phyloP scores from a whole-genome alignment of 2,113 vertebrate species.

The Alces alces region DNA sequence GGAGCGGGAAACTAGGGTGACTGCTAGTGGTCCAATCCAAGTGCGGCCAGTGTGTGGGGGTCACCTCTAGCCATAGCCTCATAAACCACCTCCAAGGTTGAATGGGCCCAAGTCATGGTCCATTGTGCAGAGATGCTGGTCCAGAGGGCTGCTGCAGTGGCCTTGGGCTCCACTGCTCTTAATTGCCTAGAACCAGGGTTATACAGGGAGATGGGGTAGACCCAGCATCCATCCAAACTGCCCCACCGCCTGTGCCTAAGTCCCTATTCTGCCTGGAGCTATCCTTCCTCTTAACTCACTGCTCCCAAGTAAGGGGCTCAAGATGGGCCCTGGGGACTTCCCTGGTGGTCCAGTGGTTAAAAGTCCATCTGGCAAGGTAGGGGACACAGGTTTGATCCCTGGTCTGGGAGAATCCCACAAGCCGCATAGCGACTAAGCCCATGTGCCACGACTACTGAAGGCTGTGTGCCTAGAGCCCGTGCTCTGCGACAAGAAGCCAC shows the following conservation, averaged over 20 bases:
- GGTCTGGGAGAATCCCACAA: not conserved
- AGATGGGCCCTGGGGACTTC: not conserved
- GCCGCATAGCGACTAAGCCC: not conserved
- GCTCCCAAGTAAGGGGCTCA: not conserved
- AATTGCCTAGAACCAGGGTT: not conserved
- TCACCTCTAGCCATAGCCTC: not conserved
- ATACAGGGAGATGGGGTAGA: rapidly evolving
- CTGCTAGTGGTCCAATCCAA: not conserved
- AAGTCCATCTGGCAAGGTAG: not conserved
- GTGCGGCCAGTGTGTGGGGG: not conserved
- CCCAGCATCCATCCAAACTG: not conserved
- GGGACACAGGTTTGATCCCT: not conserved
- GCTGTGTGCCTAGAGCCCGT: not conserved
- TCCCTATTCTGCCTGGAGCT: not conserved
- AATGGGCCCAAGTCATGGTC: not conserved
- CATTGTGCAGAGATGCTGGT: not conserved
- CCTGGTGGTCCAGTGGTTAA: not conserved
- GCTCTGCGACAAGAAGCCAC: not conserved
- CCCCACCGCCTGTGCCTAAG: not conserved
- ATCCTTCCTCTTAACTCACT: not conserved
- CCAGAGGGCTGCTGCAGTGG: no score
- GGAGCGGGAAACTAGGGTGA: no score
- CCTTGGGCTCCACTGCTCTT: not conserved
- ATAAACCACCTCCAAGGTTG: not conserved
- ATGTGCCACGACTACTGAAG: not conserved